Evolutionary conservation across 2,797 vertebrate species (phyloP), one percentile per base, ranked within the genome.

Genomic region (Sphaeramia orbicularis): DNA sequence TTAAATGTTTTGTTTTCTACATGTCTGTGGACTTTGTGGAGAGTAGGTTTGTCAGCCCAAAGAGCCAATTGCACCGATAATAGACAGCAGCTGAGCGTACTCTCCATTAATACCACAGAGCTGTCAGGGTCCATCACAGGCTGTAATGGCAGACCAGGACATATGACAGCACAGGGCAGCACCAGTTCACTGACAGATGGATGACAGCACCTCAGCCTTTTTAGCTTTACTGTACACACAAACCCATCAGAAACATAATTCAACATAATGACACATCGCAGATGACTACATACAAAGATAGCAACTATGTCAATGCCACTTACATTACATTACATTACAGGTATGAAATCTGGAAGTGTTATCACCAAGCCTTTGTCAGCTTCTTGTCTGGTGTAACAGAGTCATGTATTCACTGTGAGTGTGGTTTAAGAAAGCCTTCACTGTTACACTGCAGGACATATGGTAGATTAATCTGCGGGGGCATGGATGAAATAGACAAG

Each of bases 91-190:
- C 56, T 24, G 10, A 64, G 42, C 36, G 70, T 36, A 47, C 37
- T 65, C 47, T 70, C 71, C 62, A 65, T 78, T 71, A 73, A 78
- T 69, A 80, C 69, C 32, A 78, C 67, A 48, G 50, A 83, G 81
- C 66, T 86, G 85, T 90, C 87, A 78, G 71, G 76, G 76, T 81
- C 82, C 73, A 86, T 90, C 80, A 86, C 55, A 41, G 64, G 35
- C 45, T 71, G 32, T 84, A 87, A 87, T 81, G 71, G 67, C 74
- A 74, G 75, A 70, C 51, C 38, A 15, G 43, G 73, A 73, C 68
- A 61, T 45, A 35, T 85, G 82, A 74, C 63, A 68, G 73, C 60
- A 67, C 59, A 51, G 63, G 55, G 66, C 62, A 68, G 65, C 43
- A 21, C 52, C 50, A 52, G 24, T 65, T 40, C 52, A 27, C 48